Evolutionary conservation across 2,888 invertebrate genomes (phyloP).

Genomic region (Neria commutata): DNA sequence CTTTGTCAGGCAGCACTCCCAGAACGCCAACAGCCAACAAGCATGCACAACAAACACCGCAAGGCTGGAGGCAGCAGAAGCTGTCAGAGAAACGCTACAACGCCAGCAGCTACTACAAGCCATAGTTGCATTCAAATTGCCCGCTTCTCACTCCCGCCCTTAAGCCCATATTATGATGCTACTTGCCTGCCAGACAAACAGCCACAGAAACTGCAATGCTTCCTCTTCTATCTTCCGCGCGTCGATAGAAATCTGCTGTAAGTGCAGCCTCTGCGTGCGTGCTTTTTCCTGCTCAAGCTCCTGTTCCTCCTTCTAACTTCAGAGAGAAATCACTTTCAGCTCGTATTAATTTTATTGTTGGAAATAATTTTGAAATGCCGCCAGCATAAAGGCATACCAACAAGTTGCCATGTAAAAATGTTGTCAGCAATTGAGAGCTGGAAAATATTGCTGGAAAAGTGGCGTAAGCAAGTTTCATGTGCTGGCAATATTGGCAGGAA

Average conservation of each 20-base stretch:
- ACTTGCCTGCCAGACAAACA: no score
- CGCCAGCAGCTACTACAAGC: neutral
- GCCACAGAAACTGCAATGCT: no score
- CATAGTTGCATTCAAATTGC: neutral
- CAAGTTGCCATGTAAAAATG: no score
- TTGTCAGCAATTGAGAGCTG: no score
- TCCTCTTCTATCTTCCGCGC: neutral
- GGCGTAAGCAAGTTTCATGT: no score
- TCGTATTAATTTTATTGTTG: neutral
- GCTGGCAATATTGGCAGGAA: no score
- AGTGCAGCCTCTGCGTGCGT: neutral
- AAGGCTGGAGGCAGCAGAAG: neutral
- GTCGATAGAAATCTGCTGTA: neutral
- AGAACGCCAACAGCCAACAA: no score
- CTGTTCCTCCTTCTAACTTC: neutral
- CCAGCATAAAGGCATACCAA: no score
- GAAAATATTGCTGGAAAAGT: no score
- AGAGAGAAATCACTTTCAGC: constrained; percentile 4
- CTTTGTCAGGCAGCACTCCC: no score
- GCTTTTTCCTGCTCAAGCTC: neutral
- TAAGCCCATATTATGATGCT: no score
- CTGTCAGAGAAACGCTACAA: neutral
- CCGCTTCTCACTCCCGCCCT: neutral
- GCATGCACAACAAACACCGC: no score
- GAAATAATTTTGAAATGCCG: neutral